Base-by-base conservation (phyloP, 2,797 vertebrate genomes). In the Brachyrhaphis roseni region DNA sequence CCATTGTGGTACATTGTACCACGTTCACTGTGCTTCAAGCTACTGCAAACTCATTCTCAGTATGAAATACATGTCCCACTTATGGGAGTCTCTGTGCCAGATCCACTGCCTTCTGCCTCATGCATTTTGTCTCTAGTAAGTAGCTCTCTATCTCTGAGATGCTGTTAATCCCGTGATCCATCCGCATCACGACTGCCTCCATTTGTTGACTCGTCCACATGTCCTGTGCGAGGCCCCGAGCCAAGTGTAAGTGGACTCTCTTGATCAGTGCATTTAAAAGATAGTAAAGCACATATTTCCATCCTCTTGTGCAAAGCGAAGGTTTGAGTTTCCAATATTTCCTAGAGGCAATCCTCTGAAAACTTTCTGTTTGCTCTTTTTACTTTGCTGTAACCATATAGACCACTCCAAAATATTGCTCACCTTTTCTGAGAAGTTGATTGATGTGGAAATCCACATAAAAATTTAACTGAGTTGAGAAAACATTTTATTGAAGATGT, bases 11-110 rank as follows among this genome's bases (percentile, higher is more conserved):
- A 43, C 20, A 41, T 11, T n/a, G 66, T 28, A n/a, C 39, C 8
- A 43, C 43, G 39, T 43, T 70, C 20, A 43, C 66, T 43, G 66
- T 68, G 36, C 39, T 70, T 43, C 23, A 43, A 43, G 39, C 23
- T 43, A 70, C 39, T 43, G 39, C 31, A 83, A 79, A 53, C 5
- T 20, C n/a, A 74, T 47, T 47, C 15, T 28, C 10, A 34, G 66
- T 5, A 26, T 70, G 66, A 41, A 70, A 43, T 70, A 43, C 66
- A 70, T 70, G 41, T 43, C 39, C 66, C 64, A 36, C 59, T 64
- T 64, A 36, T 18, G 15, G 16, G 7, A 66, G 62, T 39, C 64
- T 39, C 20, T 70, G 23, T 41, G 12, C 5, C 66, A 70, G 66
- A 70, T 43, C 6, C 66, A 43, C 20, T 41, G 62, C 34, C 39